Percentiles rank a stretch among this genome's conserved stretches.
phyloP scores from a whole-genome alignment of 2,888 invertebrate species.

The Lasioglossum malachurum region DNA sequence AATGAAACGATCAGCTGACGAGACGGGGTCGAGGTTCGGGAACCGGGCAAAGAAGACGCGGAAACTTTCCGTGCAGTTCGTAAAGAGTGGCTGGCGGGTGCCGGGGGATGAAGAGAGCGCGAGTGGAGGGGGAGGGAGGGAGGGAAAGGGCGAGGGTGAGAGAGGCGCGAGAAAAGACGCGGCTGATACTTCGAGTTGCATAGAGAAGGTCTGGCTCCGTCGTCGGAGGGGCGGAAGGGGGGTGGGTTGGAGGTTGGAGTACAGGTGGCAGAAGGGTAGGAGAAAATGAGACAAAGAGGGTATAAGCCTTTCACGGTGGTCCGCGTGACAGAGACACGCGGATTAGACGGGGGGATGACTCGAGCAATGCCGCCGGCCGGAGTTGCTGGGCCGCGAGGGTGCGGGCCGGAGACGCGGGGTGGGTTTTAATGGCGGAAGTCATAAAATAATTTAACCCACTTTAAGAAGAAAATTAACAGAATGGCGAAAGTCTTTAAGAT shows the following conservation, averaged over 20 bases:
- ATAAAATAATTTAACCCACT: slow-evolving; percentile 84
- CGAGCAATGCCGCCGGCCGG: neutral
- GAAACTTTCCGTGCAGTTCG: slow-evolving; percentile 50
- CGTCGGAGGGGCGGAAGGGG: slow-evolving; percentile 10
- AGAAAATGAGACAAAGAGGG: slow-evolving; percentile 50
- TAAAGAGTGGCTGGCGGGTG: slow-evolving; percentile 25
- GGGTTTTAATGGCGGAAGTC: slow-evolving; percentile 71
- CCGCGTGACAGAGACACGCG: slow-evolving; percentile 35
- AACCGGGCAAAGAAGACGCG: slow-evolving; percentile 38
- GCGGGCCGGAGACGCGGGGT: neutral
- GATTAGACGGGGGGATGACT: slow-evolving; percentile 47
- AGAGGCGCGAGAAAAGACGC: slow-evolving; percentile 45
- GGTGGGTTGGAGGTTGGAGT: slow-evolving; percentile 14
- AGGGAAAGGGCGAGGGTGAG: neutral
- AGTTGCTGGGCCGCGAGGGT: neutral
- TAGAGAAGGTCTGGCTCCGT: slow-evolving; percentile 19
- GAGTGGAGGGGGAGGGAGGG: neutral
- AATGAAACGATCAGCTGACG: slow-evolving; percentile 65
- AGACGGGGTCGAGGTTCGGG: slow-evolving; percentile 34
- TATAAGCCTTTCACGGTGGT: slow-evolving; percentile 47
- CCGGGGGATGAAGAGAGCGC: neutral
- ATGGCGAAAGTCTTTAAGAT: slow-evolving; percentile 84
- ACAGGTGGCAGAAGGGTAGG: slow-evolving; percentile 12
- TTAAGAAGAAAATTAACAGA: slow-evolving; percentile 84
- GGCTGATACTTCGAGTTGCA: slow-evolving; percentile 53